Conservation (phyloP, 1,140 invertebrate genomes). For the Ips nitidus region DNA sequence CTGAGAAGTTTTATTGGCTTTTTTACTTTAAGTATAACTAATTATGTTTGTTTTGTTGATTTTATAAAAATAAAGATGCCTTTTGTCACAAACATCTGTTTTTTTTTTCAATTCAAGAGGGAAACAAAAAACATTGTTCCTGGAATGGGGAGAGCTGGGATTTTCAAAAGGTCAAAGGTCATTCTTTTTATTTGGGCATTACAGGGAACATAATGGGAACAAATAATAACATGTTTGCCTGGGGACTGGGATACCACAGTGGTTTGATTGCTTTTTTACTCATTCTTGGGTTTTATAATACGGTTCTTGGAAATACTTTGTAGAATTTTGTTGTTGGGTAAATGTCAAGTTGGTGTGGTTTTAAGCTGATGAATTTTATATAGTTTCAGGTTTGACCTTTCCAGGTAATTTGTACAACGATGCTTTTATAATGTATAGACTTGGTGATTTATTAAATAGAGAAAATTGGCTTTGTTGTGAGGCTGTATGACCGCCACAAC, state of each 20-base stretch:
- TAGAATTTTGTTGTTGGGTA: no score
- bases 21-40: not conserved
- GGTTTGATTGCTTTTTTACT: not conserved
- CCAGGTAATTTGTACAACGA: no score
- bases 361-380: no score
- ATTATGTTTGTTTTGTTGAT: not conserved
- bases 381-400: no score
- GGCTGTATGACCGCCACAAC: no score
- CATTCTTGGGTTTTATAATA: no score
- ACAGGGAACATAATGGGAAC: not conserved
- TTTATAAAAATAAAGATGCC: not conserved
- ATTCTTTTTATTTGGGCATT: not conserved
- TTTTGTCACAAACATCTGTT: not conserved
- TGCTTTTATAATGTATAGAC: no score
- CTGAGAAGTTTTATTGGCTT: constrained; percentile 18
- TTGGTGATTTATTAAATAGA: no score
- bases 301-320: no score
- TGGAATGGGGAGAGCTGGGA: not conserved
- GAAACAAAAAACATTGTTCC: not conserved
- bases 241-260: not conserved
- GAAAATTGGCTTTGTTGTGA: no score
- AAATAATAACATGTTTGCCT: not conserved
- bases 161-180: not conserved
- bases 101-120: no score
- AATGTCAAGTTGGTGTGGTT: no score